Base-by-base conservation (phyloP, 2,888 invertebrate species). In the Ceraclea dissimilis region DNA sequence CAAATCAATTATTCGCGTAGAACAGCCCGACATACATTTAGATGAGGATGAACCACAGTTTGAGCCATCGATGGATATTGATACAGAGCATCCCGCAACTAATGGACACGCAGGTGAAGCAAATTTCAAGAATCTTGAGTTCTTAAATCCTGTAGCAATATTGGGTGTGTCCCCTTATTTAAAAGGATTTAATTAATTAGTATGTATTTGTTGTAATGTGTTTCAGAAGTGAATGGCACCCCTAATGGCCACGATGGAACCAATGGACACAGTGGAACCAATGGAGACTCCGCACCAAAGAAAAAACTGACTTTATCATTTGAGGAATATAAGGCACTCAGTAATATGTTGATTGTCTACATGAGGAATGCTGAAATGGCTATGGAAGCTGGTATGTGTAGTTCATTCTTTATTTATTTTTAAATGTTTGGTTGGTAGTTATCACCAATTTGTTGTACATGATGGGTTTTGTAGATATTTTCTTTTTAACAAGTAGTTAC, bases 1-100 rank as follows among this genome's bases (percentile, higher is more conserved):
- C 72, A 96, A 96, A 68, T 96, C 96, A 0, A 96, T 98, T 62
- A 93, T 98, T 63, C 83, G 97, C 39, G 96, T 99, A 17, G 98
- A 98, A 67, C 96, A 97, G 67, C 97, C 98, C 0, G 98, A 99
- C 69, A 93, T 99, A 52, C 88, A 93, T 68, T 75, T 98, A 60
- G 92, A 92, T 52, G 93, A 92, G 58, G 90, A 91, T 34, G 83
- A 83, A 17, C 71, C 76, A 1, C 71, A 74, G 57, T 71, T 71
- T 26, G 78, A 79, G 56, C 77, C 79, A 1, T 71, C 72, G 39
- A 74, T 79, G 72, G 79, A 80, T 16, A 80, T 82, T 1, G 80
- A 83, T 16, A 71, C 73, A 63, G 80, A 80, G 5, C 66, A 72
- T 2, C 74, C 75, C 26, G 67, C 67, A 10, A 67, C 57, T 17